These are phyloP conservation scores for Noctuana brunneofusca DNA, from an alignment of 2,888 invertebrate species.

Conservation along the genomic window DNA sequence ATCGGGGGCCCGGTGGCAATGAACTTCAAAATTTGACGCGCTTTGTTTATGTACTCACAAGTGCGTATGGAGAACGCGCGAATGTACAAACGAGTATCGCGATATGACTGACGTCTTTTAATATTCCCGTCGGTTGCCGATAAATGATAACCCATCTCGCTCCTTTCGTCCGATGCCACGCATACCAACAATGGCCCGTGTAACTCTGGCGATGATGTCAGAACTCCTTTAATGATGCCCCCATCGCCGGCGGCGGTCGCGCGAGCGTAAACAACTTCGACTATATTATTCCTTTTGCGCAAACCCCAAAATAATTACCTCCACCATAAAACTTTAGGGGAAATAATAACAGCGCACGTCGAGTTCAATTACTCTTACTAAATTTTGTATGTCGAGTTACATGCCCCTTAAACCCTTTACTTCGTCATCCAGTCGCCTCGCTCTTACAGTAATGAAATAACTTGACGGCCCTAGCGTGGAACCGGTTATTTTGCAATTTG, in stretches of 20 bases:
- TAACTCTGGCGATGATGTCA: conserved; percentile 80
- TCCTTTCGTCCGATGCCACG: conserved; percentile 56
- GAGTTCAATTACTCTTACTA: conserved; percentile 18
- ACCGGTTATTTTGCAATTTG: conserved; percentile 68
- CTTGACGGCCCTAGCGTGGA: conserved; percentile 55
- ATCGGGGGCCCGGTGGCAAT: conserved; percentile 56
- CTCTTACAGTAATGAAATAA: conserved; percentile 49
- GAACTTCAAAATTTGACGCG: conserved; percentile 61
- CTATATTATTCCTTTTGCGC: conserved; percentile 45
- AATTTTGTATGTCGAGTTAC: conserved; percentile 19
- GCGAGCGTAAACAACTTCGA: conserved; percentile 58
- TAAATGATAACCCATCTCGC: conserved; percentile 63
- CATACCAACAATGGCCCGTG: conserved; percentile 69
- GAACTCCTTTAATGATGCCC: conserved; percentile 53
- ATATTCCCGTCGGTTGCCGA: conserved; percentile 62
- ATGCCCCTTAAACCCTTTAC: conserved; percentile 9
- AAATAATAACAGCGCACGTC: conserved; percentile 32
- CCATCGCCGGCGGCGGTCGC: conserved; percentile 62
- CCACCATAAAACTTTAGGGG: conserved; percentile 34
- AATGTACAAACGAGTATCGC: conserved; percentile 49
- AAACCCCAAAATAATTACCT: conserved; percentile 35
- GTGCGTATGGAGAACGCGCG: conserved; percentile 47
- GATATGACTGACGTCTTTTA: conserved; percentile 53
- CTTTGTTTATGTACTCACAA: conserved; percentile 38
- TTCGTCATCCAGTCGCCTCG: conserved; percentile 9